Conservation (phyloP, 2,113 vertebrate genomes). For the Thunnus maccoyii region DNA sequence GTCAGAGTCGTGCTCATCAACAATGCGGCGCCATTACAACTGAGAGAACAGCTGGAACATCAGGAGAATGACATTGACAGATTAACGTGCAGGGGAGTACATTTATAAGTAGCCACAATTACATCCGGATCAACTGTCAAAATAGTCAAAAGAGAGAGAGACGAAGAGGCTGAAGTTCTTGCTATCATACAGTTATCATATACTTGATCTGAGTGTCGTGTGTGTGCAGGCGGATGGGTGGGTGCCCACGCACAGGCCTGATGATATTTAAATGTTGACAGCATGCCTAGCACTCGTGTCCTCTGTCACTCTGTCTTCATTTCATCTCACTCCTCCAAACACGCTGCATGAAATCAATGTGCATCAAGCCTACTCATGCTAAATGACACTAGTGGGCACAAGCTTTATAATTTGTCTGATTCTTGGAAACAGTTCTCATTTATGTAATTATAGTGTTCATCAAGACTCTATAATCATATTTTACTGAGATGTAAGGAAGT, state of each 20-base stretch:
- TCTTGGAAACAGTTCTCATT: conserved; percentile 40
- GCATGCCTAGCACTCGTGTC: conserved; percentile 63
- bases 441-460: conserved; percentile 51
- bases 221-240: conserved; percentile 63
- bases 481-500: conserved; percentile 38
- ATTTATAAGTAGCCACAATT: conserved; percentile 61
- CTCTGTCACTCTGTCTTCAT: conserved; percentile 64
- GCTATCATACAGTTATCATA: conserved; percentile 50
- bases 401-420: conserved; percentile 35
- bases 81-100: conserved; percentile 44
- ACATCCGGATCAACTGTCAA: conserved; percentile 59
- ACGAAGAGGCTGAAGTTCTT: conserved; percentile 29
- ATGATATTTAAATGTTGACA: conserved; percentile 78
- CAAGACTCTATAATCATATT: conserved; percentile 37
- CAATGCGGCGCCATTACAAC: conserved; percentile 39
- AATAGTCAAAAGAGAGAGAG: conserved; percentile 37
- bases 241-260: conserved; percentile 59
- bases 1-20: conserved; percentile 70
- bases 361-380: conserved; percentile 54
- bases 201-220: conserved; percentile 39
- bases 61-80: conserved; percentile 64
- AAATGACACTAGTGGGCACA: conserved; percentile 39
- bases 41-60: conserved; percentile 73
- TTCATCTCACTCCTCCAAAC: conserved; percentile 74
- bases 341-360: conserved; percentile 57